phyloP scores from a whole-genome alignment of 2,888 invertebrate genomes.

The Aelia acuminata region DNA sequence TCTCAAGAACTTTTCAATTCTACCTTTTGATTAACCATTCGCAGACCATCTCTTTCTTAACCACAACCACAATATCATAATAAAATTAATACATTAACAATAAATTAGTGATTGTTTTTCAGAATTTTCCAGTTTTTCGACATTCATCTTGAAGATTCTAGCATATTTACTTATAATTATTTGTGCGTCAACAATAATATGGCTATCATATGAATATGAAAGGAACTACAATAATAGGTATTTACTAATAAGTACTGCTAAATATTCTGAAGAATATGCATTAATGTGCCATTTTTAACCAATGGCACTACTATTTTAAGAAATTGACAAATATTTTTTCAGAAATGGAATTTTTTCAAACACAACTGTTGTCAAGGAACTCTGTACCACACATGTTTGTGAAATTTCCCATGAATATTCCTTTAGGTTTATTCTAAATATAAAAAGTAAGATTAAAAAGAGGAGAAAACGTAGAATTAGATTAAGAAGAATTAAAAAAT shows the following conservation, averaged over 20 bases:
- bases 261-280: background rate
- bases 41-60: no score
- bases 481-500: conserved; percentile 36
- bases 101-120: background rate
- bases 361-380: background rate
- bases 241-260: background rate
- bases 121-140: conserved; percentile 37
- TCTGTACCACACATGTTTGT: conserved; percentile 1
- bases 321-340: background rate
- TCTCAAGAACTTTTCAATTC: no score
- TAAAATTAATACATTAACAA: background rate
- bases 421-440: background rate
- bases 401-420: conserved; percentile 37
- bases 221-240: background rate
- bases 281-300: background rate
- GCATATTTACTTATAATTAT: background rate
- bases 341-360: conserved; percentile 42
- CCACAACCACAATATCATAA: no score
- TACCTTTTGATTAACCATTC: no score
- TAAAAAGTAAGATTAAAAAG: background rate
- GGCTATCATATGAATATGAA: conserved; percentile 30
- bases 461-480: background rate
- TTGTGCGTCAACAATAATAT: background rate
- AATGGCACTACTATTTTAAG: background rate
- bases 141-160: background rate